Conservation (phyloP, 2,113 vertebrate species). For the Taxidea taxus region DNA sequence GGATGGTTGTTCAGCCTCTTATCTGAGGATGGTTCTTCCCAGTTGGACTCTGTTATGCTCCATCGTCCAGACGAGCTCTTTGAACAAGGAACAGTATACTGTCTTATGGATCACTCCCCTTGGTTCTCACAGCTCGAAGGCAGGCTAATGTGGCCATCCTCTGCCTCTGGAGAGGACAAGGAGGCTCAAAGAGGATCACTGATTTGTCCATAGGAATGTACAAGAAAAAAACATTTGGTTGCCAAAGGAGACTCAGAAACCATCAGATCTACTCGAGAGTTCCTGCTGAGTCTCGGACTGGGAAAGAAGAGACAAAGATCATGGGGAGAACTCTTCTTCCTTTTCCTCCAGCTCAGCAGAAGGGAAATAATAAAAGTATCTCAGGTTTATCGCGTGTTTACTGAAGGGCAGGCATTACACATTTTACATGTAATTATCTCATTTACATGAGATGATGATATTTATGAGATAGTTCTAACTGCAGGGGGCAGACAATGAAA, state of each 20-base stretch:
- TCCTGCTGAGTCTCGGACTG: background rate
- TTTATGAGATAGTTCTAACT: background rate
- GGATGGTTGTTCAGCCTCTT: background rate
- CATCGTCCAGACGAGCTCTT: background rate
- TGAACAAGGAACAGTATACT: background rate
- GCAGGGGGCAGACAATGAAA: background rate
- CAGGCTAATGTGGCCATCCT: background rate
- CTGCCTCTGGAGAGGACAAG: background rate
- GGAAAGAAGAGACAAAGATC: background rate
- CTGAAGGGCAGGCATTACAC: background rate
- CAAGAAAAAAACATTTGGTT: background rate
- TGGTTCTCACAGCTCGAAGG: background rate
- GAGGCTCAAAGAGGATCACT: background rate
- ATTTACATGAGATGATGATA: background rate
- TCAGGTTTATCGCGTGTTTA: background rate
- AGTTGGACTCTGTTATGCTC: background rate
- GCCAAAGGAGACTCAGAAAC: background rate
- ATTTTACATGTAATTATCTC: background rate
- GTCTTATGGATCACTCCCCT: background rate
- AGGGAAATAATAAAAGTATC: background rate
- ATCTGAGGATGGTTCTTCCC: background rate
- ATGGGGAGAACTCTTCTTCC: background rate
- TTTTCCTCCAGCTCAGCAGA: background rate
- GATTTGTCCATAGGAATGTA: background rate
- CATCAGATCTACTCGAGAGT: background rate